phyloP scores from a whole-genome alignment of 2,113 vertebrate species.

The Paedocypris sp. region DNA sequence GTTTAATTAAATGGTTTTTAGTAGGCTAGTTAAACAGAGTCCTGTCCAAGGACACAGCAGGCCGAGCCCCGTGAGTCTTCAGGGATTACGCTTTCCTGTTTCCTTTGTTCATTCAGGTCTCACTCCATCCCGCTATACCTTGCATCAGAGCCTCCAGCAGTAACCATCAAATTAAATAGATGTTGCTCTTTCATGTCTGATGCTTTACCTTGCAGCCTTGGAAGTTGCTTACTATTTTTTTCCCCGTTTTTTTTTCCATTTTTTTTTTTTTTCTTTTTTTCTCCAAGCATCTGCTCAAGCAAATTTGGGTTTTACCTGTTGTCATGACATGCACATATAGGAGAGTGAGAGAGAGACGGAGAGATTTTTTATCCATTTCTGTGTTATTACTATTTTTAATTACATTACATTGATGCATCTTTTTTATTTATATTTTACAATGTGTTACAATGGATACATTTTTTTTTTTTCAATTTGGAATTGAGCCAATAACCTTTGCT shows the following conservation, averaged over 20 bases:
- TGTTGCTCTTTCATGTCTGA: slow-evolving; percentile 14
- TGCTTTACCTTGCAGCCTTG: slow-evolving; percentile 16
- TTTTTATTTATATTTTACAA: too few relatives aligned
- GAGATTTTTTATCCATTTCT: too few relatives aligned
- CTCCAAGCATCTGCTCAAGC: slow-evolving; percentile 17
- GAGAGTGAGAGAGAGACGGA: too few relatives aligned
- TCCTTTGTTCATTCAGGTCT: slow-evolving; percentile 9
- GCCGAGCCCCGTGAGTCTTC: background rate
- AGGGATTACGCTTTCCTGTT: slow-evolving; percentile 7
- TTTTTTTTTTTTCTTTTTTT: slow-evolving; percentile 26
- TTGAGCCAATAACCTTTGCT: too few relatives aligned
- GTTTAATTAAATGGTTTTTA: background rate
- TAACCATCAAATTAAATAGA: slow-evolving; percentile 21
- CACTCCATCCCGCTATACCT: background rate
- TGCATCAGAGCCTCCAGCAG: background rate
- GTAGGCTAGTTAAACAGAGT: background rate
- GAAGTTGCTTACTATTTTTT: too few relatives aligned
- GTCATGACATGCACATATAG: background rate
- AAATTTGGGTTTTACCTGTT: slow-evolving; percentile 19
- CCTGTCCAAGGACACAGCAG: slow-evolving; percentile 18
- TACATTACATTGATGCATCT: too few relatives aligned
- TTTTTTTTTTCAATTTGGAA: too few relatives aligned
- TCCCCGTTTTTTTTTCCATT: too few relatives aligned
- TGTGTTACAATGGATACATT: too few relatives aligned
- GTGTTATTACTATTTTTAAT: too few relatives aligned